These are phyloP conservation scores for Andrena minutula DNA, from an alignment of 2,888 invertebrate genomes.

Conservation along the genomic window DNA sequence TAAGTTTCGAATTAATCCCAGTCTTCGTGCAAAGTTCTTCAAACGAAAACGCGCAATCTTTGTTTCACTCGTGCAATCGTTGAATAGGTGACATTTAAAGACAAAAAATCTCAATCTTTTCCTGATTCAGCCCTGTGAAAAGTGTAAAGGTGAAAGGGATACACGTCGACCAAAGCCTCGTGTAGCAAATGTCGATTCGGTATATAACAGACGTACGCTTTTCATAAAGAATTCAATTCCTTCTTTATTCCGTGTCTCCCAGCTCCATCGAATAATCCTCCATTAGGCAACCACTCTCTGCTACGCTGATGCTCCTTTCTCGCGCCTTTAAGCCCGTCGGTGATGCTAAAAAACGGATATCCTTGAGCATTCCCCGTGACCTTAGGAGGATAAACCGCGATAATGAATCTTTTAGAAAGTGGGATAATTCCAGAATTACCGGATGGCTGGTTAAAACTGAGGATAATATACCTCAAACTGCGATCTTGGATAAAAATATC, in stretches of 20 bases:
- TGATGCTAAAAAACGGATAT: neutral
- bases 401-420: conserved; percentile 17
- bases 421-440: neutral
- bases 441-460: neutral
- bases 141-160: conserved; percentile 22
- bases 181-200: conserved; percentile 22
- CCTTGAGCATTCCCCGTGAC: neutral
- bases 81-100: neutral
- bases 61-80: neutral
- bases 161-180: conserved; percentile 19
- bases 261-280: conserved; percentile 12
- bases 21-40: neutral
- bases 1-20: neutral
- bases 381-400: neutral
- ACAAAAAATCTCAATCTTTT: neutral
- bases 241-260: conserved; percentile 16
- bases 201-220: neutral
- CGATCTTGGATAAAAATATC: neutral
- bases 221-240: conserved; percentile 32
- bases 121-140: neutral
- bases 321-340: neutral
- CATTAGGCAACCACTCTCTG: conserved; percentile 33
- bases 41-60: neutral
- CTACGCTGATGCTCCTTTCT: neutral
- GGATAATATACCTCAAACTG: neutral